These are phyloP conservation scores for Paedocypris sp. DNA, from an alignment of 2,113 vertebrate species.

Conservation along the genomic window DNA sequence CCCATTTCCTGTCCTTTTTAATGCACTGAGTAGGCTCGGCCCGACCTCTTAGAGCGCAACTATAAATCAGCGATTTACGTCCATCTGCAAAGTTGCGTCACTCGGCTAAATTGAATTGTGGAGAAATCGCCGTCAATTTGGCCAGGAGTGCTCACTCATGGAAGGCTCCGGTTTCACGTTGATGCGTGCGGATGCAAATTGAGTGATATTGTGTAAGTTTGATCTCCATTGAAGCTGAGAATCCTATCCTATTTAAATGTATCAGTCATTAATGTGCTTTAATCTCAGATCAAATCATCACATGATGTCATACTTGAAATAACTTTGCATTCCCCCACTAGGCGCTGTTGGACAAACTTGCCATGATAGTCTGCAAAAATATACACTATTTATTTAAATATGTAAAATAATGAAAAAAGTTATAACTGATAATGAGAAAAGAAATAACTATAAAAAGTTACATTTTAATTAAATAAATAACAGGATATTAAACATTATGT, in stretches of 20 bases:
- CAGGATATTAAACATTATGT: no score
- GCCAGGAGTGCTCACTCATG: slow-evolving; percentile 7
- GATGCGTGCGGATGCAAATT: not conserved
- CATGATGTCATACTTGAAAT: not conserved
- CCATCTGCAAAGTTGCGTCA: slow-evolving; percentile 15
- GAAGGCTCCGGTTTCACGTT: slow-evolving; percentile 1
- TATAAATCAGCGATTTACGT: slow-evolving; percentile 21
- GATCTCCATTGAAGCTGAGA: not conserved
- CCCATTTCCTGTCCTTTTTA: slow-evolving; percentile 11
- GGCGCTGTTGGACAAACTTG: not conserved
- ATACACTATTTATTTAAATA: no score
- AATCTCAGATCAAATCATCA: not conserved
- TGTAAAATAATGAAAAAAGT: no score
- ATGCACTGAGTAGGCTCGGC: slow-evolving; percentile 12
- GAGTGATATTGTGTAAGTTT: not conserved
- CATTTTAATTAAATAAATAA: no score
- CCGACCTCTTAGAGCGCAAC: slow-evolving; percentile 21
- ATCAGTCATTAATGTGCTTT: slow-evolving; percentile 11
- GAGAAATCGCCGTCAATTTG: slow-evolving; percentile 6
- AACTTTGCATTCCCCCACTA: not conserved
- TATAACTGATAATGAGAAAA: no score
- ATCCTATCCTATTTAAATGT: not conserved
- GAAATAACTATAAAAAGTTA: no score
- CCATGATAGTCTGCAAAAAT: no score
- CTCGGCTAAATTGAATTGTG: not conserved